These are phyloP conservation scores for Apaloderma vittatum DNA, from an alignment of 2,113 vertebrate species.

Conservation along the genomic window DNA sequence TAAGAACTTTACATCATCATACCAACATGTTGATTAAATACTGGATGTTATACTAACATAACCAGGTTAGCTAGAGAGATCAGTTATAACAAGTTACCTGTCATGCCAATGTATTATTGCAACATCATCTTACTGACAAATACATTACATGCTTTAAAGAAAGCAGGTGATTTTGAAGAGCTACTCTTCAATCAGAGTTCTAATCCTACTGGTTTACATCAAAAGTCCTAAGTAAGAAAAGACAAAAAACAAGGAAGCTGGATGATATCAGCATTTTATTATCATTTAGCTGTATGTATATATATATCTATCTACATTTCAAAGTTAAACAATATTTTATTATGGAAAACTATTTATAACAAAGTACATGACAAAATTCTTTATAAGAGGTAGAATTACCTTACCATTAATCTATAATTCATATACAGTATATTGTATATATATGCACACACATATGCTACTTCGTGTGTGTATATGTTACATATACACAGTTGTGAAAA, in stretches of 20 bases:
- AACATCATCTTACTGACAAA: neutral
- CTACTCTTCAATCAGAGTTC: neutral
- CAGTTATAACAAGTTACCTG: neutral
- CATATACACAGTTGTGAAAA: constrained; percentile 60
- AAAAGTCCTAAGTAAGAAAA: neutral
- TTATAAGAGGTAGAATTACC: constrained; percentile 79
- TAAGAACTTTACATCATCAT: neutral
- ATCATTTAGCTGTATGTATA: constrained; percentile 67
- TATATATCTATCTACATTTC: constrained; percentile 61
- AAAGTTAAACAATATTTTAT: constrained; percentile 76
- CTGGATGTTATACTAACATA: neutral
- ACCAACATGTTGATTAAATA: neutral
- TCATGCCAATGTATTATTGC: neutral
- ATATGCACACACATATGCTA: constrained; percentile 71
- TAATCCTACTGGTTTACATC: neutral
- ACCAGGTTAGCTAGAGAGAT: neutral
- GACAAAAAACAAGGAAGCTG: neutral
- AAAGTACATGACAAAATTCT: constrained; percentile 78
- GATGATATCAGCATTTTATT: constrained; percentile 73
- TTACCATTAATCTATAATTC: constrained; percentile 68
- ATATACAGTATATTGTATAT: constrained; percentile 73
- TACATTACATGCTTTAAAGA: neutral
- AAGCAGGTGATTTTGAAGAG: neutral
- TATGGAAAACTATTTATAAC: constrained; percentile 78
- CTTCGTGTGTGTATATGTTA: constrained; percentile 66